Percentiles rank a stretch among this genome's conserved stretches.
phyloP scores from a whole-genome alignment of 2,113 vertebrate species.

The Bos javanicus region DNA sequence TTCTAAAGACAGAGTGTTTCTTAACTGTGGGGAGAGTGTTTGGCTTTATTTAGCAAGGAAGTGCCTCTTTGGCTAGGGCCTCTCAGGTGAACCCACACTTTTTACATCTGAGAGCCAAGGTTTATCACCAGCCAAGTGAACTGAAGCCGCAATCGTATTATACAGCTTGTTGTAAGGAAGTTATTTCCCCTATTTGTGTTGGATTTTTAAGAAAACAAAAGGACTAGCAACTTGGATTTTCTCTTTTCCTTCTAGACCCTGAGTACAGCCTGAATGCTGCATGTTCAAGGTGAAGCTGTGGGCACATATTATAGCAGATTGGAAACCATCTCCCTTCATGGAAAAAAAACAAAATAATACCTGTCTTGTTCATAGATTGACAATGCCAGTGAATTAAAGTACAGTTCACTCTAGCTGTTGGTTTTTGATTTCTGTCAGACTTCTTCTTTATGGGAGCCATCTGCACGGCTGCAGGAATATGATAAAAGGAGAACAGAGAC shows the following conservation, averaged over 20 bases:
- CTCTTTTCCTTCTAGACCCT: conserved; percentile 69
- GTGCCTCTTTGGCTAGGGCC: neutral
- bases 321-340: neutral
- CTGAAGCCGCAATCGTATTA: neutral
- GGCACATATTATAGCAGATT: neutral
- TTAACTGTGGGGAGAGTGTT: neutral
- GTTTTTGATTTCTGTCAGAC: neutral
- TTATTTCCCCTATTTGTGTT: neutral
- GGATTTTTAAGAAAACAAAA: neutral
- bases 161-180: neutral
- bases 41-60: neutral
- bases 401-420: neutral
- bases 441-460: neutral
- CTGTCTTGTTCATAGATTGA: conserved; percentile 34
- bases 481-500: neutral
- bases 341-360: neutral
- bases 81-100: rapidly evolving
- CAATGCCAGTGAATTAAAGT: conserved; percentile 75
- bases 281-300: conserved; percentile 43
- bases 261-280: neutral
- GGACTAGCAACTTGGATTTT: conserved; percentile 17
- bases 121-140: rapidly evolving
- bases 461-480: neutral
- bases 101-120: neutral
- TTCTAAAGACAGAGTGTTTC: neutral